phyloP scores from a whole-genome alignment of 2,888 invertebrate species.

The Chloromyia formosa region DNA sequence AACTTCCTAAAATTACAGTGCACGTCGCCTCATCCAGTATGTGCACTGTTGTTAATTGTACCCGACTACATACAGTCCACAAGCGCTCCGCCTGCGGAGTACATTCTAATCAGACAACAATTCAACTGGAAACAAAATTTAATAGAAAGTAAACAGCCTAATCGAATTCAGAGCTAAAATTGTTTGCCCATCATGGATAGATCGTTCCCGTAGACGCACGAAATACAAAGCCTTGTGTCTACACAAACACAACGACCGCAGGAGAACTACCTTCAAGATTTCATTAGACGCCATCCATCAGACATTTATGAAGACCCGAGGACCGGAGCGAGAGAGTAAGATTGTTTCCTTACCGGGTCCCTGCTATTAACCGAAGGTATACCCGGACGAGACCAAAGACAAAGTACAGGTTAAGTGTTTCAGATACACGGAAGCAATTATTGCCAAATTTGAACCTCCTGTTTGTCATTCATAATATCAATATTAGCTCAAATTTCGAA shows the following conservation, averaged over 20 bases:
- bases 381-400: background rate
- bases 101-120: slow-evolving; percentile 9
- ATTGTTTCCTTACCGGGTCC: too few relatives aligned
- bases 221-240: background rate
- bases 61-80: too few relatives aligned
- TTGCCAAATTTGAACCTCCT: background rate
- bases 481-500: slow-evolving; percentile 24
- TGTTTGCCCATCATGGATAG: slow-evolving; percentile 26
- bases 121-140: slow-evolving; percentile 26
- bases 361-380: background rate
- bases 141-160: slow-evolving; percentile 33
- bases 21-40: too few relatives aligned
- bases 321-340: background rate
- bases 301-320: slow-evolving; percentile 14
- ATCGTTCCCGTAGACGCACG: background rate
- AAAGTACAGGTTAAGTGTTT: slow-evolving; percentile 4
- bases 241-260: background rate
- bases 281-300: slow-evolving; percentile 5
- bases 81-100: background rate
- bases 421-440: slow-evolving; percentile 3
- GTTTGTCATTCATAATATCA: slow-evolving; percentile 35
- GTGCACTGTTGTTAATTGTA: too few relatives aligned
- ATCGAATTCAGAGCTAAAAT: slow-evolving; percentile 32
- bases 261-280: slow-evolving; percentile 18
- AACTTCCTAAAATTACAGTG: too few relatives aligned